Evolutionary conservation across 2,888 invertebrate genomes (phyloP).

Genomic region (Mesorhabditis spiculigera): DNA sequence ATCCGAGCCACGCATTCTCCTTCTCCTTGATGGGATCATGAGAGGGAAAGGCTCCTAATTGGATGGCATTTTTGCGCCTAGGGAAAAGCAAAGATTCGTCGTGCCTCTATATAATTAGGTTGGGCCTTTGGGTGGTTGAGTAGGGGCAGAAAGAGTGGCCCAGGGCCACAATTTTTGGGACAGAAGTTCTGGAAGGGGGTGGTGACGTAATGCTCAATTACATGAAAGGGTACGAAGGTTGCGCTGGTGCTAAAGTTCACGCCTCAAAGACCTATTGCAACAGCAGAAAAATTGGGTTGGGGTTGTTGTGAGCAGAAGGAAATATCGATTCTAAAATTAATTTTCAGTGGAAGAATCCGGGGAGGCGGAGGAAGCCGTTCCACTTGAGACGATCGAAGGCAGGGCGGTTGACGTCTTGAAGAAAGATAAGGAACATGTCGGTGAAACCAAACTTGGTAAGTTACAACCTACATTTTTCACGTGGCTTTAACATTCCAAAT

Average conservation of each 20-base stretch:
- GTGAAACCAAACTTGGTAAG: conserved; percentile 44
- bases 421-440: conserved; percentile 52
- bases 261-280: neutral
- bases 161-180: too few species aligned
- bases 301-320: conserved; percentile 1
- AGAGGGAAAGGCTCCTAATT: too few species aligned
- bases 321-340: neutral
- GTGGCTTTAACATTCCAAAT: too few species aligned
- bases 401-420: conserved; percentile 37
- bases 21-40: too few species aligned
- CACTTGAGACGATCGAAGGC: conserved; percentile 26
- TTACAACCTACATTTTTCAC: neutral
- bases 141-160: too few species aligned
- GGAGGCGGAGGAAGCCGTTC: conserved; percentile 36
- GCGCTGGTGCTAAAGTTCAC: neutral
- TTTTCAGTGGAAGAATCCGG: conserved; percentile 15
- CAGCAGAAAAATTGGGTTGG: neutral
- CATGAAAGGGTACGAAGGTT: neutral
- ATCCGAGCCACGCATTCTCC: too few species aligned
- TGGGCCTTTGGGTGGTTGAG: too few species aligned
- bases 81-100: too few species aligned
- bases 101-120: too few species aligned
- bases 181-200: too few species aligned
- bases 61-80: too few species aligned
- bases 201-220: neutral